Conservation (phyloP, 2,888 invertebrate species). For the Nasonovia ribisnigri region DNA sequence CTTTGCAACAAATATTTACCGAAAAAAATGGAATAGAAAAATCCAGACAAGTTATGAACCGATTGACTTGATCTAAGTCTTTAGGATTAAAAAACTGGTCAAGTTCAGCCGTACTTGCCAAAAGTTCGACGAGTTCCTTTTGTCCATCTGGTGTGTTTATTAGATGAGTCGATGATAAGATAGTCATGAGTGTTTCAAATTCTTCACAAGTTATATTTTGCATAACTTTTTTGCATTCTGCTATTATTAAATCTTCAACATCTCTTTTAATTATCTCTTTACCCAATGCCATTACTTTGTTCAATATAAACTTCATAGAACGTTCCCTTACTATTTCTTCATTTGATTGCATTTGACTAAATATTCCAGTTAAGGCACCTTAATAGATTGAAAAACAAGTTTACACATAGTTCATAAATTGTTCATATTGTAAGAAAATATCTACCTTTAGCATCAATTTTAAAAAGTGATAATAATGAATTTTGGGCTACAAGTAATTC, state of each 20-base stretch:
- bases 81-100: slow-evolving; percentile 72
- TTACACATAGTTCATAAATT: slow-evolving; percentile 13
- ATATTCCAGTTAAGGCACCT: slow-evolving; percentile 78
- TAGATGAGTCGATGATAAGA: slow-evolving; percentile 84
- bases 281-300: slow-evolving; percentile 84
- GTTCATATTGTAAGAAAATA: background rate
- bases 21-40: slow-evolving; percentile 90
- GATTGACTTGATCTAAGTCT: slow-evolving; percentile 83
- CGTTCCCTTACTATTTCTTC: slow-evolving; percentile 85
- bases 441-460: slow-evolving; percentile 78
- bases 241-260: slow-evolving; percentile 85
- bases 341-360: slow-evolving; percentile 78
- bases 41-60: slow-evolving; percentile 87
- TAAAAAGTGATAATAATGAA: slow-evolving; percentile 83
- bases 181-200: slow-evolving; percentile 89
- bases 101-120: slow-evolving; percentile 88
- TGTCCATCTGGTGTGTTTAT: slow-evolving; percentile 87
- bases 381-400: slow-evolving; percentile 52
- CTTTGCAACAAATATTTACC: slow-evolving; percentile 63
- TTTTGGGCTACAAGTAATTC: slow-evolving; percentile 89
- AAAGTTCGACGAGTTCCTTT: slow-evolving; percentile 87
- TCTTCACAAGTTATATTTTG: slow-evolving; percentile 93
- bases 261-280: slow-evolving; percentile 85
- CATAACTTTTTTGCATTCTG: slow-evolving; percentile 87
- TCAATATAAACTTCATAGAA: slow-evolving; percentile 88